Conservation (phyloP, 2,888 invertebrate genomes). For the Acleris cristana region DNA sequence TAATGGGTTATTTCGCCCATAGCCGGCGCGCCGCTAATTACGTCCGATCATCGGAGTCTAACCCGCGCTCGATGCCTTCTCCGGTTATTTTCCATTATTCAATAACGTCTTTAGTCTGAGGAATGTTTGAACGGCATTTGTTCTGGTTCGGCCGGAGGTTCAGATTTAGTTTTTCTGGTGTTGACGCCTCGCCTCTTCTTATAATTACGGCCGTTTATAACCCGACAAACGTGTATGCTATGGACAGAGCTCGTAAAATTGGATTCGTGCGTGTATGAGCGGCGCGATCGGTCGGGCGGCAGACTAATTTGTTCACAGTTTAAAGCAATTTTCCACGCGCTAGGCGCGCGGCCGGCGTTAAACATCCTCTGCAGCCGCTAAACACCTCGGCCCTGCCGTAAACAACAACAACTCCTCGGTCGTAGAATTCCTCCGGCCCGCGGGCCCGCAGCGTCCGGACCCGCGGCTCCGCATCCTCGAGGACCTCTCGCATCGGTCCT, state of each 20-base stretch:
- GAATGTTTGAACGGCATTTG: slow-evolving; percentile 13
- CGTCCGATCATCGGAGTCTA: slow-evolving; percentile 33
- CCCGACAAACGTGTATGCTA: slow-evolving; percentile 36
- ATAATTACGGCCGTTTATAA: slow-evolving; percentile 33
- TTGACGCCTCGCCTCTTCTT: slow-evolving; percentile 16
- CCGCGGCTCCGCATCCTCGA: slow-evolving; percentile 21
- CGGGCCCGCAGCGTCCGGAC: not conserved
- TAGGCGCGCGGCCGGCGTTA: slow-evolving; percentile 34
- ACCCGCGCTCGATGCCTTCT: slow-evolving; percentile 20
- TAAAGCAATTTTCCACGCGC: slow-evolving; percentile 70
- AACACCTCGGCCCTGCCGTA: slow-evolving; percentile 22
- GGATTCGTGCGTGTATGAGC: slow-evolving; percentile 55
- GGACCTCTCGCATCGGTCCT: slow-evolving; percentile 41
- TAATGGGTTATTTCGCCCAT: slow-evolving; percentile 72
- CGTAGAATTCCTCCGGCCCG: slow-evolving; percentile 11
- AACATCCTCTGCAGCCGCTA: slow-evolving; percentile 38
- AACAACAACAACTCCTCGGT: slow-evolving; percentile 29
- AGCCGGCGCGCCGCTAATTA: slow-evolving; percentile 47
- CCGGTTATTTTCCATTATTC: slow-evolving; percentile 35
- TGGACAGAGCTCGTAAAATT: slow-evolving; percentile 45
- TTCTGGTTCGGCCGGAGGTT: slow-evolving; percentile 13
- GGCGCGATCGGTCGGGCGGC: slow-evolving; percentile 48
- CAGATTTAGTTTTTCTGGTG: slow-evolving; percentile 20
- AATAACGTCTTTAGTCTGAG: slow-evolving; percentile 16
- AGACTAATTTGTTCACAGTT: slow-evolving; percentile 75